Evolutionary conservation across 1,140 invertebrate genomes (phyloP), one percentile per base, ranked within the genome.

Genomic region (Pogonomyrmex barbatus): DNA sequence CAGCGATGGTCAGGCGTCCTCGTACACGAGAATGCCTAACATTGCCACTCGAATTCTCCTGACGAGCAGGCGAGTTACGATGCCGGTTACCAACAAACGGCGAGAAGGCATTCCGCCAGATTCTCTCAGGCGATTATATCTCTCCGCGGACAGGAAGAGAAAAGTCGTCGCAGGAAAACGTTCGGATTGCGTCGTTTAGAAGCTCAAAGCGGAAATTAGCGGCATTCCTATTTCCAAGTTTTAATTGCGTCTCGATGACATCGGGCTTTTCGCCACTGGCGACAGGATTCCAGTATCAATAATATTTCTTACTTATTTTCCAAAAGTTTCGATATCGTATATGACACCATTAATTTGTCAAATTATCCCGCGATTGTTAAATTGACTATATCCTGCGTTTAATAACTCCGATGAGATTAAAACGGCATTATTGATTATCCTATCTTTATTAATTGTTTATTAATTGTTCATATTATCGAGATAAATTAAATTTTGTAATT

Each of bases 181-280:
- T 42, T 54, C 36, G 33, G 8, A 73, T 24, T 60, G 17, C 45
- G 36, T 60, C 77, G 24, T n/a, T 45, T 0, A 56, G 5, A 50
- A 73, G 42, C 24, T 56, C 78, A 81, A 70, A 75, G 54, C 42
- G 52, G 42, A 83, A 75, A 83, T 75, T 73, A 30, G 30, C 24
- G 17, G 42, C 68, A 30, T 60, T 73, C 68, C 42, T 14, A 45
- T 47, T 60, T 36, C 52, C 52, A 82, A 82, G 62, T 73, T 83
- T 83, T 83, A 83, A 83, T 83, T 75, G 68, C 33, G 30, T 33
- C 39, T 56, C 50, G 24, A 24, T 71, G 67, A 82, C 42, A 24
- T 70, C 45, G 50, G 10, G 39, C 42, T 82, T 73, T 82, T 73
- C 9, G 54, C 9, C 14, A 36, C 10, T 17, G 8, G 42, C 79